Evolutionary conservation across 2,113 vertebrate species (phyloP).

Genomic region (Trinectes maculatus): DNA sequence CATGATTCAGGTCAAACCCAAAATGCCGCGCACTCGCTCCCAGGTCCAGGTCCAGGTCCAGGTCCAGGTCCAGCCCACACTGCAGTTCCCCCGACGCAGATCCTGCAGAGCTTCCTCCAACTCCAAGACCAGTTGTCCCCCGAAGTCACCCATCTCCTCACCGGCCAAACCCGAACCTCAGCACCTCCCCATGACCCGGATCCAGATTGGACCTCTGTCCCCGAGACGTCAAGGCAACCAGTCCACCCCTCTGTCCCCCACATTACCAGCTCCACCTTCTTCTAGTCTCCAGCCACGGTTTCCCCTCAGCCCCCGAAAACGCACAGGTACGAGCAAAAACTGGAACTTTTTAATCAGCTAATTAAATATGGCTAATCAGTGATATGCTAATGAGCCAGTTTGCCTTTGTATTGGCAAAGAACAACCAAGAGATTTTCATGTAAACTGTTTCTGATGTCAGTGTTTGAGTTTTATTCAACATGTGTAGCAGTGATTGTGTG

Average conservation of each 20-base stretch:
- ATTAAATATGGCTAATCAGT: no score
- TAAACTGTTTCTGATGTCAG: no score
- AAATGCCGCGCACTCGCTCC: constrained; percentile 87
- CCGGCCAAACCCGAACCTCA: not conserved
- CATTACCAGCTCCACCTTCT: not conserved
- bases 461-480: no score
- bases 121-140: constrained; percentile 41
- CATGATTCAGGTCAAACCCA: not conserved
- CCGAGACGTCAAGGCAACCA: rapidly evolving
- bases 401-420: no score
- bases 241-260: not conserved
- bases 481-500: no score
- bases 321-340: constrained; percentile 82
- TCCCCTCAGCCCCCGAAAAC: constrained; percentile 92
- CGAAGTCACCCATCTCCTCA: not conserved
- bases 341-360: no score
- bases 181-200: not conserved
- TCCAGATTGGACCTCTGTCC: not conserved
- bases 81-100: constrained; percentile 87
- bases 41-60: constrained; percentile 80
- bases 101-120: constrained; percentile 51
- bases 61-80: constrained; percentile 80
- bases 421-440: no score
- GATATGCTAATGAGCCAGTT: no score
- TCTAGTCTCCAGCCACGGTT: constrained; percentile 43